Percentiles rank a stretch among this genome's conserved stretches.
Conservation (phyloP, 2,113 vertebrate species). For the Rhodinocichla rosea region DNA sequence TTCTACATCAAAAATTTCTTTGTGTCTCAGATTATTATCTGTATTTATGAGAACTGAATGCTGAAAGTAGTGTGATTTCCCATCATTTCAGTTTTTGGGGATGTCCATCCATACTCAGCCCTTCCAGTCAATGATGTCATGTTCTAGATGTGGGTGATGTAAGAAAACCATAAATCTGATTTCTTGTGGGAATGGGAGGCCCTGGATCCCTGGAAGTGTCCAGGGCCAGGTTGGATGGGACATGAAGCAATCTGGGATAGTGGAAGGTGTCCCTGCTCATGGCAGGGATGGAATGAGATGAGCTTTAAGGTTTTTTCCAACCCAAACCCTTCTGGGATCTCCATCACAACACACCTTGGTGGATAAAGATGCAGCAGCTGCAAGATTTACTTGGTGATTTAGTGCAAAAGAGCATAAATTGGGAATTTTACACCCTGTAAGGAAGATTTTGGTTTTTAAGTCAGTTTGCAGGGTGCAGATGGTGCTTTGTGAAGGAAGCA, state of each 20-base stretch:
- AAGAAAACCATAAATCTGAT: background rate
- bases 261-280: background rate
- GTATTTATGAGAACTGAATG: background rate
- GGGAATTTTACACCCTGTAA: background rate
- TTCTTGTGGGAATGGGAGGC: background rate
- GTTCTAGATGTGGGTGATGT: fast-evolving
- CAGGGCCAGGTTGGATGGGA: fast-evolving
- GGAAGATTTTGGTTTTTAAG: background rate
- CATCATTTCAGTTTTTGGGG: background rate
- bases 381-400: background rate
- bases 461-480: background rate
- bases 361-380: background rate
- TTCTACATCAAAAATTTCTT: background rate
- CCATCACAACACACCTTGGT: background rate
- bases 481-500: background rate
- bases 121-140: fast-evolving
- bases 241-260: fast-evolving
- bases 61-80: background rate
- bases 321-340: background rate
- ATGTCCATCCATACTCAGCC: fast-evolving
- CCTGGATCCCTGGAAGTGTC: background rate
- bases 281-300: background rate
- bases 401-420: background rate
- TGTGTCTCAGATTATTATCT: background rate
- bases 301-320: background rate